Percentiles rank a stretch among this genome's conserved stretches.
Evolutionary conservation across 23 tunicate genomes (phyloP).

Genomic region (Trididemnum nubilum): DNA sequence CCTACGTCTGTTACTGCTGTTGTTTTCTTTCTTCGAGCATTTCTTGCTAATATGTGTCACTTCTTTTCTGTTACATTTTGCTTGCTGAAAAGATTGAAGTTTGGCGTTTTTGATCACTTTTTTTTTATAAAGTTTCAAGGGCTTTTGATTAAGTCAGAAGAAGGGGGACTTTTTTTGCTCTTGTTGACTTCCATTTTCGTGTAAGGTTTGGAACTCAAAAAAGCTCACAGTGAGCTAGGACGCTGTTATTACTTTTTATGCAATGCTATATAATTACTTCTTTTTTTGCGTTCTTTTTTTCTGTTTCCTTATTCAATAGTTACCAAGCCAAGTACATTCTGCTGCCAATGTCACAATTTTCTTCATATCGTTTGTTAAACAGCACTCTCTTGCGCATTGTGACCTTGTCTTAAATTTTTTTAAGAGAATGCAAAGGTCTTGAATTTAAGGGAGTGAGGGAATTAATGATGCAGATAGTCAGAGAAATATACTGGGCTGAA

Average conservation of each 20-base stretch:
- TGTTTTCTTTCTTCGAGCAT: not conserved
- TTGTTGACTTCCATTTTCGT: not conserved
- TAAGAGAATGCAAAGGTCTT: not conserved
- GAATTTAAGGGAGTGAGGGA: not conserved
- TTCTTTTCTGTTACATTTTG: not conserved
- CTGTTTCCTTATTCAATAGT: not conserved
- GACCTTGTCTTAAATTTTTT: not conserved
- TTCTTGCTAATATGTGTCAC: not conserved
- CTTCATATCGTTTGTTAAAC: not conserved
- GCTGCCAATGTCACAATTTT: not conserved
- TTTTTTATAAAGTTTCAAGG: not conserved
- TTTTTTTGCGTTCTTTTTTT: too few species aligned
- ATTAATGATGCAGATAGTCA: not conserved
- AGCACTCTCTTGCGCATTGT: not conserved
- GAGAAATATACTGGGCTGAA: not conserved
- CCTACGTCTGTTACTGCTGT: not conserved
- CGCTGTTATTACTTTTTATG: not conserved
- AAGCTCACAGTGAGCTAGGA: not conserved
- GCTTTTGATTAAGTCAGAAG: not conserved
- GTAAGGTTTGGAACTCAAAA: not conserved
- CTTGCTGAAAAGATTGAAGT: not conserved
- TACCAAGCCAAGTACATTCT: not conserved
- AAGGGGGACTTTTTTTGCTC: not conserved
- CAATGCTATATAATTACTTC: not conserved
- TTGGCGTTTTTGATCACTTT: not conserved